Evolutionary conservation across 2,888 invertebrate species (phyloP).

Genomic region (Hylaea fasciaria): DNA sequence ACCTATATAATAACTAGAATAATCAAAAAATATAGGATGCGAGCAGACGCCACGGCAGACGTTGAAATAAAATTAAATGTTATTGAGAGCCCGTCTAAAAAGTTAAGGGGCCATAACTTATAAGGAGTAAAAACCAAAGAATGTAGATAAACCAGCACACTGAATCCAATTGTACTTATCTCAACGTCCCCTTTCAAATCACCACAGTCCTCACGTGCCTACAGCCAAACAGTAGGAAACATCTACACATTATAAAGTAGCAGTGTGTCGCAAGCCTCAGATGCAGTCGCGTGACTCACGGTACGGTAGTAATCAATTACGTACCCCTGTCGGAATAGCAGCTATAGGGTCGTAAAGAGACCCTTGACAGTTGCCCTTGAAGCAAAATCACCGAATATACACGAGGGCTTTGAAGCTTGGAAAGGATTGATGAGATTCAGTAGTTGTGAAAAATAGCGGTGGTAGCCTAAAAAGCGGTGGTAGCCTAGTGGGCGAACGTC

Average conservation of each 20-base stretch:
- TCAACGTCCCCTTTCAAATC: neutral
- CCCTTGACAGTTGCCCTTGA: constrained; percentile 34
- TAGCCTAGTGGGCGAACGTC: too few relatives aligned
- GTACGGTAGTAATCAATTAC: constrained; percentile 37
- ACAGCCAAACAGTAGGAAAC: constrained; percentile 23
- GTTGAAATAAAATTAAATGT: too few relatives aligned
- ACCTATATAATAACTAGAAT: too few relatives aligned
- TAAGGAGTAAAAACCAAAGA: too few relatives aligned
- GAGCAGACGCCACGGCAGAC: too few relatives aligned
- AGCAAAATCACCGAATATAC: constrained; percentile 15
- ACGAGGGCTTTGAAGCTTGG: constrained; percentile 5
- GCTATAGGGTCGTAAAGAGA: constrained; percentile 35
- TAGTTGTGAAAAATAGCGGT: constrained; percentile 3
- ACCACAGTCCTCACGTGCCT: constrained; percentile 11
- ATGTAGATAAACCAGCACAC: too few relatives aligned
- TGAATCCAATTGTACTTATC: neutral
- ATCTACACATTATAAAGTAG: constrained; percentile 24
- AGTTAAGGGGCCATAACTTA: too few relatives aligned
- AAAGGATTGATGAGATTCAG: constrained; percentile 12
- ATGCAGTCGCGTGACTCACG: constrained; percentile 36
- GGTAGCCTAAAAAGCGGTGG: too few relatives aligned
- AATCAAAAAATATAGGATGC: too few relatives aligned
- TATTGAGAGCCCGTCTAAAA: too few relatives aligned
- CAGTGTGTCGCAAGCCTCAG: constrained; percentile 24
- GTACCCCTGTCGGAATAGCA: constrained; percentile 34